Conservation (phyloP, 2,888 invertebrate species). For the Apamea sordens region DNA sequence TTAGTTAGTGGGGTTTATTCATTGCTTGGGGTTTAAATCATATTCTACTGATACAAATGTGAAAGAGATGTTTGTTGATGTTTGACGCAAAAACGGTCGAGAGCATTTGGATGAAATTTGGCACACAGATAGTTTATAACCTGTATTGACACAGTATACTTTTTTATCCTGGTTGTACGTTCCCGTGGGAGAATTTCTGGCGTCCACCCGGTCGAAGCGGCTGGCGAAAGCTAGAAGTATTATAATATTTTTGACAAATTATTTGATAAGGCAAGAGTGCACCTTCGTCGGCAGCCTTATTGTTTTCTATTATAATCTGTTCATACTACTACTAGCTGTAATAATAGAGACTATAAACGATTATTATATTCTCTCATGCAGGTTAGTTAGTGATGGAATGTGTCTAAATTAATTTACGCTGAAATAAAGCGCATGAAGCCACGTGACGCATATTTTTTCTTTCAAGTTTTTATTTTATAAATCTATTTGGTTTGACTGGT, state of each 20-base stretch:
- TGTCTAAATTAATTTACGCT: neutral
- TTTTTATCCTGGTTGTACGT: neutral
- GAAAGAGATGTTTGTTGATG: neutral
- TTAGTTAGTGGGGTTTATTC: neutral
- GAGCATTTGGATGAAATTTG: neutral
- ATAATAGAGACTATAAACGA: neutral
- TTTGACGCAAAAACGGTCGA: neutral
- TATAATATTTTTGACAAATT: neutral
- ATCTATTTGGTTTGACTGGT: neutral
- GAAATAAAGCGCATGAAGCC: neutral
- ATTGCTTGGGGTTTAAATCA: neutral
- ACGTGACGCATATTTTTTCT: neutral
- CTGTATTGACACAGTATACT: neutral
- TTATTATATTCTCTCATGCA: neutral
- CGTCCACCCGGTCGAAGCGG: neutral
- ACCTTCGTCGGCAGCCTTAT: neutral
- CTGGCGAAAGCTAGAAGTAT: neutral
- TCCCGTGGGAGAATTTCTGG: neutral
- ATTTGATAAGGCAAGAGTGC: neutral
- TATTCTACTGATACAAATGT: neutral
- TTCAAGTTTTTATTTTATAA: neutral
- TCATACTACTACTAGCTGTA: neutral
- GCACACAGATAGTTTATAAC: neutral
- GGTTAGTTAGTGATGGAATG: neutral
- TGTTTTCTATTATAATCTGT: neutral